Conservation (phyloP, 2,888 invertebrate species). For the Pinctada fucata region DNA sequence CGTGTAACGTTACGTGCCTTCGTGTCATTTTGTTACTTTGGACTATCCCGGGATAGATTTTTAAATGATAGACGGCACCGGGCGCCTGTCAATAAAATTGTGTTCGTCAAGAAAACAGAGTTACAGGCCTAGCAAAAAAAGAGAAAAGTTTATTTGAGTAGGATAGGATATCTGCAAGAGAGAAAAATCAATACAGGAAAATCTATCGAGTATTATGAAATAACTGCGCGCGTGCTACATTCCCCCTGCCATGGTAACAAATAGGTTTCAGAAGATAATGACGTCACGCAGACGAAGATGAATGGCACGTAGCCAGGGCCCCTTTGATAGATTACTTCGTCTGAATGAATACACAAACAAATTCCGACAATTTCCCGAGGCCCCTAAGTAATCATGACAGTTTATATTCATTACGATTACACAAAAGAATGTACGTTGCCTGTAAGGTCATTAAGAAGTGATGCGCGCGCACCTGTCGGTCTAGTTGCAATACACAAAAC, state of each 20-base stretch:
- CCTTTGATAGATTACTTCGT: slow-evolving; percentile 23
- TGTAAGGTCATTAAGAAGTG: background rate
- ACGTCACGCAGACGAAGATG: slow-evolving; percentile 38
- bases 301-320: slow-evolving; percentile 38
- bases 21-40: slow-evolving; percentile 25
- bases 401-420: background rate
- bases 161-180: background rate
- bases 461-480: background rate
- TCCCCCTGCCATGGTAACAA: slow-evolving; percentile 38
- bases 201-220: slow-evolving; percentile 26
- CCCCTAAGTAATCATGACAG: background rate
- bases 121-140: background rate
- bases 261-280: slow-evolving; percentile 34
- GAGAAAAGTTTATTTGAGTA: background rate
- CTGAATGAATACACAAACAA: slow-evolving; percentile 17
- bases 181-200: slow-evolving; percentile 30
- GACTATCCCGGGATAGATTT: background rate
- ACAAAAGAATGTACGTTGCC: no score
- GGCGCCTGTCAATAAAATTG: background rate
- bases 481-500: no score
- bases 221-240: slow-evolving; percentile 22
- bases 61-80: no score
- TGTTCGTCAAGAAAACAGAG: background rate
- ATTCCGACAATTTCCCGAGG: slow-evolving; percentile 17
- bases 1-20: slow-evolving; percentile 54